Conservation (phyloP, 2,888 invertebrate species). For the Watsonalla binaria region DNA sequence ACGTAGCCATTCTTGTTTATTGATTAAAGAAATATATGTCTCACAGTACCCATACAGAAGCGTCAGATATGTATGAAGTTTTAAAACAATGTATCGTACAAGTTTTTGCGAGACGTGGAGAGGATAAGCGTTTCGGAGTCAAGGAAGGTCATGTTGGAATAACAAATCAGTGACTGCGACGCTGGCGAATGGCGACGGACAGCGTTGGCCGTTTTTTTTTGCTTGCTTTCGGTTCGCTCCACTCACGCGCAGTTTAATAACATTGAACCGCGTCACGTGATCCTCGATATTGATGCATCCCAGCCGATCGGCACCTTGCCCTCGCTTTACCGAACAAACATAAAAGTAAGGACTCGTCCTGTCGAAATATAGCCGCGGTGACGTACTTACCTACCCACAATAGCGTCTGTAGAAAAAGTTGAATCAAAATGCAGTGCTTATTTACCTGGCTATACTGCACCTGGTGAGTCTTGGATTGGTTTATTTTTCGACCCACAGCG, state of each 20-base stretch:
- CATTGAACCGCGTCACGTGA: conserved; percentile 31
- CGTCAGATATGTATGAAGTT: conserved; percentile 14
- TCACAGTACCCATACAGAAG: background rate
- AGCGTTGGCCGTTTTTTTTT: conserved; percentile 30
- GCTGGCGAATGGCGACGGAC: conserved; percentile 20
- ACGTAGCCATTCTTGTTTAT: conserved; percentile 25
- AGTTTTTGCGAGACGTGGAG: conserved; percentile 27
- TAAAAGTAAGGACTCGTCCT: background rate
- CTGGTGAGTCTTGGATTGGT: conserved; percentile 31
- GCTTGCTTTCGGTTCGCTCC: conserved; percentile 16
- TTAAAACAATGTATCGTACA: conserved; percentile 27
- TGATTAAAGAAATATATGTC: background rate
- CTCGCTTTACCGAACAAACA: background rate
- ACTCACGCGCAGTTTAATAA: conserved; percentile 33
- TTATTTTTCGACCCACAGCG: conserved; percentile 36
- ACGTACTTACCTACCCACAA: conserved; percentile 2
- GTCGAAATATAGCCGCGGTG: too few species aligned
- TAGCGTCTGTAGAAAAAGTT: background rate
- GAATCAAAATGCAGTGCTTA: conserved; percentile 13
- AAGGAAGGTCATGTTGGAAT: conserved; percentile 62
- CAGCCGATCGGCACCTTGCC: background rate
- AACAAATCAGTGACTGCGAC: conserved; percentile 41
- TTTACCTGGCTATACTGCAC: conserved; percentile 44
- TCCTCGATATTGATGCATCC: conserved; percentile 4
- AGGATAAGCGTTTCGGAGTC: conserved; percentile 48